Percentiles rank a stretch among this genome's conserved stretches.
These are phyloP conservation scores for Coluber constrictor DNA, from an alignment of 2,797 vertebrate genomes.

Conservation along the genomic window DNA sequence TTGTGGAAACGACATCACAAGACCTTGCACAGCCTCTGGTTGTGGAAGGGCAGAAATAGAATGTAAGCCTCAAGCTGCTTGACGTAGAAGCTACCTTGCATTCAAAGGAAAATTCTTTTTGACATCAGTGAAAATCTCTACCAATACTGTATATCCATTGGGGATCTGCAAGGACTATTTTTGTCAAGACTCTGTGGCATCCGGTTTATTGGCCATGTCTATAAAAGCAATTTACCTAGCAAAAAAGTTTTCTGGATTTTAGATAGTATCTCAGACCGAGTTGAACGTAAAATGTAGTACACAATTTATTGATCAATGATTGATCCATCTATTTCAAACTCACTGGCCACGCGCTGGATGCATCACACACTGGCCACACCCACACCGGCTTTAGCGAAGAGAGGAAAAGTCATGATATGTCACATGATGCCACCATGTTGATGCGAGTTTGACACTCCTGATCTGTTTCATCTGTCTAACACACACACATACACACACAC, in stretches of 20 bases:
- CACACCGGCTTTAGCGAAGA: too few species aligned
- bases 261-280: neutral
- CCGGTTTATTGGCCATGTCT: neutral
- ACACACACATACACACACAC: too few species aligned
- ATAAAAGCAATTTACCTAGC: neutral
- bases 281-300: neutral
- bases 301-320: neutral
- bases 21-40: neutral
- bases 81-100: neutral
- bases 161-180: neutral
- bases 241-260: neutral
- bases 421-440: accelerated
- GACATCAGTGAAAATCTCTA: neutral
- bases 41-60: neutral
- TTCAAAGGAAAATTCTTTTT: neutral
- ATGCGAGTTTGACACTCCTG: too few species aligned
- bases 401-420: too few species aligned
- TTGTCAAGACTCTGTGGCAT: neutral
- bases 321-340: neutral
- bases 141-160: neutral
- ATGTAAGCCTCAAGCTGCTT: neutral
- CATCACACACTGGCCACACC: too few species aligned
- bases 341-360: too few species aligned
- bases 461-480: neutral
- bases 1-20: neutral